A percentile compares a stretch with the other conserved stretches of the same genome.
Conservation (phyloP, 64 coral and sea anemone species). For the Hydrozoanthus tunicans region DNA sequence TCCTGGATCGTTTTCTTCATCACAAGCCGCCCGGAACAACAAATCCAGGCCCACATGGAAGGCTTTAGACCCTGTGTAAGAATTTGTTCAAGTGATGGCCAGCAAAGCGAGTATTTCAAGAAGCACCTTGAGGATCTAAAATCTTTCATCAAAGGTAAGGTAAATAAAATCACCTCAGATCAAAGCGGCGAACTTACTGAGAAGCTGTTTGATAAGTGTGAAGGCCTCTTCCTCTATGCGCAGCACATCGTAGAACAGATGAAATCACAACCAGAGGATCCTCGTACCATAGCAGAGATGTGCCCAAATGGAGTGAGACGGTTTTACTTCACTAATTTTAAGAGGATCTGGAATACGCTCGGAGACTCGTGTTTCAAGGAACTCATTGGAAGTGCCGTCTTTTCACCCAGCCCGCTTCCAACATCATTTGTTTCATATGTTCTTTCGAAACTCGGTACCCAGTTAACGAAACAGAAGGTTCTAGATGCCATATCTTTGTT, state of each 20-base stretch:
- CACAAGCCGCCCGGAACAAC: slow-evolving; percentile 54
- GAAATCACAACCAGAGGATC: not conserved
- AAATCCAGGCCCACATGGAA: slow-evolving; percentile 13
- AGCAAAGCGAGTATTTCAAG: slow-evolving; percentile 2
- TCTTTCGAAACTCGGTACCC: too few relatives aligned
- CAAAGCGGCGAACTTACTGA: not conserved
- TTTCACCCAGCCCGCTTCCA: slow-evolving; percentile 51
- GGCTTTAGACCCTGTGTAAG: slow-evolving; percentile 32
- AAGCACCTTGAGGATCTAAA: slow-evolving; percentile 7
- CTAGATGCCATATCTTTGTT: not conserved
- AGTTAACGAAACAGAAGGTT: too few relatives aligned
- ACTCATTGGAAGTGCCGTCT: slow-evolving; percentile 53
- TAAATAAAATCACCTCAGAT: not conserved
- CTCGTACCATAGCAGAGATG: not conserved
- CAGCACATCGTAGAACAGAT: slow-evolving; percentile 10
- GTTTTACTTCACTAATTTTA: slow-evolving; percentile 48
- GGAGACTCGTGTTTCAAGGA: slow-evolving; percentile 17
- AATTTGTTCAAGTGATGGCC: slow-evolving; percentile 36
- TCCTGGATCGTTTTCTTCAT: slow-evolving; percentile 58
- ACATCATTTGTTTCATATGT: slow-evolving; percentile 37
- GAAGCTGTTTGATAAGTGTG: not conserved
- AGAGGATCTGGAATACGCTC: slow-evolving; percentile 4
- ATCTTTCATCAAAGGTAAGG: not conserved
- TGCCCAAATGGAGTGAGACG: slow-evolving; percentile 33
- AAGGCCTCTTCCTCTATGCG: slow-evolving; percentile 49